Base-by-base conservation (phyloP, 2,888 invertebrate genomes). In the Heteromyza rotundicornis region DNA sequence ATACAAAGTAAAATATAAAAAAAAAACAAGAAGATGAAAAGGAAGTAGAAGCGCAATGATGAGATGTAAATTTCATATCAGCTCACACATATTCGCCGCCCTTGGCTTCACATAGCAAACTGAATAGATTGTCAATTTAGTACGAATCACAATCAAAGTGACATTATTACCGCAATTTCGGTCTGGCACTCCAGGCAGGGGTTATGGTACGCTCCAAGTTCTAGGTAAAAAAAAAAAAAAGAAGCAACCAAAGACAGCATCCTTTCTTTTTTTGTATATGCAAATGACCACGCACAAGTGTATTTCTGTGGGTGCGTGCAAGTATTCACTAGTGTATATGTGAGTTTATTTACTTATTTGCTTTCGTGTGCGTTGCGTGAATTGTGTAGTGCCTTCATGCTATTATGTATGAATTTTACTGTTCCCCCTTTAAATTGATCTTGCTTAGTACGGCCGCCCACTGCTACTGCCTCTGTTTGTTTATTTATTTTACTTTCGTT, bases 101-200 rank as follows among this genome's bases (percentile, higher is more conserved):
- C 44, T 2, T 17, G 19, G 1, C 2, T 32, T 20, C 55, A 56
- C 40, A 44, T 16, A 56, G 14, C 22, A 24, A 40, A 14, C 40
- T n/a, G 16, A 40, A 40, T 40, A 7, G 40, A 3, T 40, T 40
- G 14, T n/a, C 40, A 40, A 40, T 40, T 40, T 40, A n/a, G 8
- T 10, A 14, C 5, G n/a, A 40, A n/a, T 14, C 40, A 40, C 40
- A 40, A 40, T 40, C 40, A 40, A n/a, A 40, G n/a, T 40, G 40
- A 40, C 40, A 40, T 40, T 40, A 40, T 40, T 40, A 40, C 40
- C 40, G 16, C 40, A 40, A 40, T 40, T 40, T 40, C 16, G n/a
- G n/a, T n/a, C n/a, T n/a, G n/a, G n/a, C n/a, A n/a, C n/a, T n/a
- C n/a, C n/a, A n/a, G n/a, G n/a, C n/a, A n/a, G n/a, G n/a, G n/a